Percentiles rank a stretch among this genome's conserved stretches.
Conservation (phyloP, 1,140 invertebrate genomes). For the Wasmannia auropunctata region DNA sequence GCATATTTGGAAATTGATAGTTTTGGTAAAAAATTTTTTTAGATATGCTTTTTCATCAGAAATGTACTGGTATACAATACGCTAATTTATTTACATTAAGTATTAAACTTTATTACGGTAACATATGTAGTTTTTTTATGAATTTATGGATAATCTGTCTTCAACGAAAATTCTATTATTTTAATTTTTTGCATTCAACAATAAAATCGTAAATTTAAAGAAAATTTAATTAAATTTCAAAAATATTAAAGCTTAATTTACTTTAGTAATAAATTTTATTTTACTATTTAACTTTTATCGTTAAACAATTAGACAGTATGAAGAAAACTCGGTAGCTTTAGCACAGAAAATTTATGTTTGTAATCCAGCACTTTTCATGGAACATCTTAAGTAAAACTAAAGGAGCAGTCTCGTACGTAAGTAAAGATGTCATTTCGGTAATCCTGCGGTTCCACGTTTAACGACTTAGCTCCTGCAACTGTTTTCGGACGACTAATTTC, state of each 20-base stretch:
- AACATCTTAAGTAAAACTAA: constrained; percentile 38
- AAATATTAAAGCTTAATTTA: not conserved
- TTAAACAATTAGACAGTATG: not conserved
- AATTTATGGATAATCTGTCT: not conserved
- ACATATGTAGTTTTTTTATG: not conserved
- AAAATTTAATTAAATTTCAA: not conserved
- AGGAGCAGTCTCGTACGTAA: constrained; percentile 24
- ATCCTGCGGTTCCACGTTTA: constrained; percentile 40
- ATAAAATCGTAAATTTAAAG: not conserved
- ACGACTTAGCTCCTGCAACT: constrained; percentile 25
- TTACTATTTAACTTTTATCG: not conserved
- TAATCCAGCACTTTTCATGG: constrained; percentile 1
- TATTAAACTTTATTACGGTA: not conserved
- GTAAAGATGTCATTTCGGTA: constrained; percentile 7
- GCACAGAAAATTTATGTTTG: not conserved
- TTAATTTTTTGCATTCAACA: not conserved
- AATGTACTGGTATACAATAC: not conserved
- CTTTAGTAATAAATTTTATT: too few relatives aligned
- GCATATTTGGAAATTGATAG: not conserved
- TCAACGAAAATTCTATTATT: not conserved
- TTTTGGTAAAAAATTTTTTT: not conserved
- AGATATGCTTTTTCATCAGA: constrained; percentile 3
- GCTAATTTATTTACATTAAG: not conserved
- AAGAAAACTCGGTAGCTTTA: not conserved
- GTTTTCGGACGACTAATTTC: constrained; percentile 22